These are phyloP conservation scores for Malacosoma neustria DNA, from an alignment of 2,888 invertebrate genomes.

Conservation along the genomic window DNA sequence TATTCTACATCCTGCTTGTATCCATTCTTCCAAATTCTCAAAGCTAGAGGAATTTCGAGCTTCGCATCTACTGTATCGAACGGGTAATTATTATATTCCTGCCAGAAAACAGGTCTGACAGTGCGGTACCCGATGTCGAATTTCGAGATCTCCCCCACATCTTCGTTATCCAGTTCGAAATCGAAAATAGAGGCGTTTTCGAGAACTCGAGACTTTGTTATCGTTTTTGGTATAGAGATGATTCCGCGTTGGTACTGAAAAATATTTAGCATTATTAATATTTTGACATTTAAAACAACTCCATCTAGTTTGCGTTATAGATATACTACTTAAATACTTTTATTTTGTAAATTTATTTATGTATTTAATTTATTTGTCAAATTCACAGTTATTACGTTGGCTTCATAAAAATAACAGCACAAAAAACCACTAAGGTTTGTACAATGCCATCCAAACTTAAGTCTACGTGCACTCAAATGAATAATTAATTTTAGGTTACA, in stretches of 20 bases:
- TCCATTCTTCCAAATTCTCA: constrained; percentile 37
- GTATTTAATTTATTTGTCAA: too few species aligned
- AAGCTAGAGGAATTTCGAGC: constrained; percentile 19
- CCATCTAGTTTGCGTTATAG: too few species aligned
- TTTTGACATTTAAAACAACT: too few species aligned
- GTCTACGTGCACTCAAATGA: too few species aligned
- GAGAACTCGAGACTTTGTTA: constrained; percentile 24
- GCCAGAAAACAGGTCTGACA: constrained; percentile 30
- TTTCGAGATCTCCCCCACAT: constrained; percentile 26
- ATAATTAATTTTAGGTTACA: too few species aligned
- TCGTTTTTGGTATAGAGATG: neutral
- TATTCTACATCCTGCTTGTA: constrained; percentile 13
- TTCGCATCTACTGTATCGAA: constrained; percentile 28
- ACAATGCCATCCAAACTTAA: too few species aligned
- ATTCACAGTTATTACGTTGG: too few species aligned
- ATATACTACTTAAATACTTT: too few species aligned
- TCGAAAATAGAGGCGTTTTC: constrained; percentile 56
- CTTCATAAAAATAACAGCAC: too few species aligned
- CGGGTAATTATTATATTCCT: constrained; percentile 34
- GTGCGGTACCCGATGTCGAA: constrained; percentile 46
- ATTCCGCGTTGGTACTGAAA: neutral
- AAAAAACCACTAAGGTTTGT: too few species aligned
- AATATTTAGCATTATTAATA: too few species aligned
- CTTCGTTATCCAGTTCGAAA: constrained; percentile 34
- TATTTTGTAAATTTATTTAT: too few species aligned